phyloP scores from a whole-genome alignment of 2,888 invertebrate genomes.

The Phyllotreta striolata region DNA sequence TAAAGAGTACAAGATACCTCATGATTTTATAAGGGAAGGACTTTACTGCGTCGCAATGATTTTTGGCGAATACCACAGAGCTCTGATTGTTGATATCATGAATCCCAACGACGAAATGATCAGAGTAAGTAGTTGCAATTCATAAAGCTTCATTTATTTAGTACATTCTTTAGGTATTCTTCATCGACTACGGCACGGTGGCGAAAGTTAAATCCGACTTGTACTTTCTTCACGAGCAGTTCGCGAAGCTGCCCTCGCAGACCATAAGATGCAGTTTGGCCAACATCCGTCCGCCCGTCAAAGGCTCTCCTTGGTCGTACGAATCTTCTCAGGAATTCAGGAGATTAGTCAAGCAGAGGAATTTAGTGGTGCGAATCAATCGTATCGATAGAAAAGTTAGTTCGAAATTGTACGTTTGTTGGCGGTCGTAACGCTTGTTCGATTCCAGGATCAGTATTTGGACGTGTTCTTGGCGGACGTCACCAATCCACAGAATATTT shows the following conservation, averaged over 20 bases:
- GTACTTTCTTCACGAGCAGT: constrained; percentile 59
- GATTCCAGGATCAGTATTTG: constrained; percentile 44
- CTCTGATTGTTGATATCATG: constrained; percentile 61
- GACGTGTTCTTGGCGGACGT: constrained; percentile 65
- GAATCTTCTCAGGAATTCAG: constrained; percentile 61
- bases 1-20: constrained; percentile 43
- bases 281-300: constrained; percentile 60
- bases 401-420: constrained; percentile 17
- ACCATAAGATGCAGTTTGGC: constrained; percentile 65
- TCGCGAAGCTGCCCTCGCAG: constrained; percentile 63
- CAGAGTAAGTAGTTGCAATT: constrained; percentile 56
- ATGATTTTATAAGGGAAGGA: constrained; percentile 53
- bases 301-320: constrained; percentile 62
- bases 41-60: constrained; percentile 63
- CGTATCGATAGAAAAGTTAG: constrained; percentile 50
- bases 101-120: constrained; percentile 60
- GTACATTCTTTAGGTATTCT: constrained; percentile 61
- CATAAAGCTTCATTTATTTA: not conserved
- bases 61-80: constrained; percentile 65
- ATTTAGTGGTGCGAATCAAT: constrained; percentile 60
- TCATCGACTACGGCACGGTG: constrained; percentile 69
- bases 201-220: constrained; percentile 56
- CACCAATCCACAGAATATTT: constrained; percentile 59
- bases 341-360: constrained; percentile 55
- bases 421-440: not conserved